Conservation (phyloP, 2,888 invertebrate genomes). For the Metacarcinus magister region DNA sequence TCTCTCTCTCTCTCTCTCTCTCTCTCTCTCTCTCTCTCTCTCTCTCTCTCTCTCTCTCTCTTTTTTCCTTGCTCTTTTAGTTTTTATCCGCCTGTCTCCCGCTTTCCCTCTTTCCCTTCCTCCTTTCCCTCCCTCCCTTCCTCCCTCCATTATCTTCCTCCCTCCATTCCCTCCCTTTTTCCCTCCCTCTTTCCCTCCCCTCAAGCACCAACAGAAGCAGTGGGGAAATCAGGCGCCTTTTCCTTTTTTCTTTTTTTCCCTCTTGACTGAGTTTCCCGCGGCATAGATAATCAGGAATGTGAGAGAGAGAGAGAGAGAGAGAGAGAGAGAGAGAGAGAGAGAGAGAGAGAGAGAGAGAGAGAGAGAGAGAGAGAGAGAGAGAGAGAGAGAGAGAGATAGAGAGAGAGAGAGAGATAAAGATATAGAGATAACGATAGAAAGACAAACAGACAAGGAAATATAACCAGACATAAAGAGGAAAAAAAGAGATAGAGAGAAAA, state of each 20-base stretch:
- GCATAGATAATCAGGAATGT: constrained; percentile 19
- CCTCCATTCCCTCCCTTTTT: background rate
- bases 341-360: background rate
- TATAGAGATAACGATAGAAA: background rate
- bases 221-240: background rate
- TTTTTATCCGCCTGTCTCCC: background rate
- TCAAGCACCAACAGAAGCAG: background rate
- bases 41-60: background rate
- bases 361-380: background rate
- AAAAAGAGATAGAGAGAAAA: background rate
- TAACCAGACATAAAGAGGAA: background rate
- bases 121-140: background rate
- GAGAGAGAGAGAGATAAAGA: background rate
- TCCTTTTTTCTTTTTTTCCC: background rate
- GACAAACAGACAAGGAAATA: background rate
- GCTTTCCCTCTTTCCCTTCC: background rate
- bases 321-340: background rate
- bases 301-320: background rate
- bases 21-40: background rate
- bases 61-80: background rate
- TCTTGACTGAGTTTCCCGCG: background rate
- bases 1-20: background rate
- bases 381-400: background rate
- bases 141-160: background rate
- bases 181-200: background rate